These are phyloP conservation scores for Andinoacara biseriatus DNA, from an alignment of 2,113 vertebrate genomes.

Conservation along the genomic window DNA sequence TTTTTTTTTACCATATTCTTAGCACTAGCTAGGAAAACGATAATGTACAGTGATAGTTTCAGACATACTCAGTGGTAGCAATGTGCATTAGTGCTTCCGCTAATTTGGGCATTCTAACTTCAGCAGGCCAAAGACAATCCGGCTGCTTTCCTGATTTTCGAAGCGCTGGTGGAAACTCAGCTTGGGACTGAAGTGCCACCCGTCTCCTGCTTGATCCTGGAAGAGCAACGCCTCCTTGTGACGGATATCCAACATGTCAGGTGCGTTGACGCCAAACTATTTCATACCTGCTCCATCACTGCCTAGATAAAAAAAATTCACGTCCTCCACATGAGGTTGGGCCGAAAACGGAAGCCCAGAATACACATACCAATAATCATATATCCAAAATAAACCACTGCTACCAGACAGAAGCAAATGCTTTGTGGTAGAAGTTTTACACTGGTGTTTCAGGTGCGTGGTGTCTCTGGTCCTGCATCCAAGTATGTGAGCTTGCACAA, in stretches of 20 bases:
- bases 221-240: slow-evolving; percentile 68
- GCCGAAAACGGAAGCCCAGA: background rate
- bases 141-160: slow-evolving; percentile 73
- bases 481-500: slow-evolving; percentile 18
- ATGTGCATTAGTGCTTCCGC: background rate
- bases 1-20: background rate
- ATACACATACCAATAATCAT: background rate
- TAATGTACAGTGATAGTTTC: background rate
- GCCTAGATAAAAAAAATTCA: background rate
- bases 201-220: slow-evolving; percentile 35
- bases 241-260: slow-evolving; percentile 73
- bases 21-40: background rate
- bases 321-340: background rate
- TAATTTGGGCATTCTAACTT: slow-evolving; percentile 27
- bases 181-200: slow-evolving; percentile 17
- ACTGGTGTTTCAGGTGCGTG: background rate
- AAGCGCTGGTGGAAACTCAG: slow-evolving; percentile 24
- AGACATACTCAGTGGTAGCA: background rate
- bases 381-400: background rate
- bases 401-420: background rate
- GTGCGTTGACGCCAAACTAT: slow-evolving; percentile 42
- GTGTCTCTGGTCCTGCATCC: background rate
- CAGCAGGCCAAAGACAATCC: slow-evolving; percentile 75
- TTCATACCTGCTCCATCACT: background rate
- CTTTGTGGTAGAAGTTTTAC: background rate